Base-by-base conservation (phyloP, 2,888 invertebrate species). In the Biston betularia region DNA sequence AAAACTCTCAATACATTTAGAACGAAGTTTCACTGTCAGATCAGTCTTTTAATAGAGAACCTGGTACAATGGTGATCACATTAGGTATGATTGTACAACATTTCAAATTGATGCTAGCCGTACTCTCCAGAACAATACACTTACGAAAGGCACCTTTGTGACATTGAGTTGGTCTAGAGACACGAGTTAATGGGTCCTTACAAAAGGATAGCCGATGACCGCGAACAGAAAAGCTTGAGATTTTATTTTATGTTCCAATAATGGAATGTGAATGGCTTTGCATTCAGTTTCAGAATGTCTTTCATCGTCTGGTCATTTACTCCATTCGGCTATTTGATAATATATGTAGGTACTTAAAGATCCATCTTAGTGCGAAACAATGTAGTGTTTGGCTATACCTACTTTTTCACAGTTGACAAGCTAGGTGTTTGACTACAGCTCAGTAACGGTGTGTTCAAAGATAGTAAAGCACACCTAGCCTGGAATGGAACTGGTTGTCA, bases 121-220 rank as follows among this genome's bases (percentile, higher is more conserved):
- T 56, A 42, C 12, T 0, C 34, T 6, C 34, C 48, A 56, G 60
- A 64, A 68, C 65, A 68, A 70, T 71, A 67, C 62, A 57, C 63
- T 64, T 65, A 71, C 68, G 61, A 69, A 63, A 70, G 53, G 44
- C 50, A 62, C 67, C 70, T 72, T 72, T 72, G 70, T 67, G 40
- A 50, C 57, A 68, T 61, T 54, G 48, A 63, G 59, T 64, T 50
- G 62, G 34, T 66, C 58, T 61, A 44, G 60, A 56, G 62, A 68
- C 63, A 65, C 55, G 65, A 68, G 63, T 64, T 69, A 69, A 73
- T 68, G 69, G 69, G 44, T 40, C 38, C 59, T 11, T 54, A 68
- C 72, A 72, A 72, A 72, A 68, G 65, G 64, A 72, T 50, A 60
- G 24, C 55, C 64, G 9, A 8, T 68, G 65, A 69, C 69, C 64